These are phyloP conservation scores for Leptocoma aspasia DNA, from an alignment of 2,113 vertebrate species.

Conservation along the genomic window DNA sequence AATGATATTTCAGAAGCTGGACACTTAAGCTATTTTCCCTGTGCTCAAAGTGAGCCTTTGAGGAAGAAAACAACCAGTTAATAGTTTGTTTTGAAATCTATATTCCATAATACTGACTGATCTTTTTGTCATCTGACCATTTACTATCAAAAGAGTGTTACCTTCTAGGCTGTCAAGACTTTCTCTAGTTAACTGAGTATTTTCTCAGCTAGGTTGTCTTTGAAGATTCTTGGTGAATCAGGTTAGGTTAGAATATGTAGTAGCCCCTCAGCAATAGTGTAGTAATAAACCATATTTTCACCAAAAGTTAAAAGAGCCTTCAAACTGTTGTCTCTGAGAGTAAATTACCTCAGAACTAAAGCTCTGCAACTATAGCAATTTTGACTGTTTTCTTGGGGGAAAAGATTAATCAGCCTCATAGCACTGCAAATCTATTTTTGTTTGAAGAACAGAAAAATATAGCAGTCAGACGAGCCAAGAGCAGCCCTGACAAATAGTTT, in stretches of 20 bases:
- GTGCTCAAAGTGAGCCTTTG: not conserved
- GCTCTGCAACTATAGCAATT: not conserved
- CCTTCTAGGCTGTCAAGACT: not conserved
- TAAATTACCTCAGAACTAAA: not conserved
- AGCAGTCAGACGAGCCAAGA: not conserved
- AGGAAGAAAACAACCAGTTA: not conserved
- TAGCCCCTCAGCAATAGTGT: accelerated
- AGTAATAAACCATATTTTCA: not conserved
- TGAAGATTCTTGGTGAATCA: not conserved
- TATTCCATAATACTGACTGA: not conserved
- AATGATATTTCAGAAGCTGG: not conserved
- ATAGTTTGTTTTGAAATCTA: not conserved
- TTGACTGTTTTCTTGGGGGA: not conserved
- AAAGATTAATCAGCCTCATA: not conserved
- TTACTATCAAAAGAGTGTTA: not conserved
- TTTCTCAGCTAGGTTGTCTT: not conserved
- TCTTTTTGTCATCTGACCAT: not conserved
- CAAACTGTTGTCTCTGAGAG: not conserved
- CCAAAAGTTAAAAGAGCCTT: not conserved
- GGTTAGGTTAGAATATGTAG: not conserved
- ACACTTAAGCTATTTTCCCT: not conserved
- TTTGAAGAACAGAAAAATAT: not conserved
- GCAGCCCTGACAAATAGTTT: not conserved
- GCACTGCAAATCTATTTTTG: not conserved
- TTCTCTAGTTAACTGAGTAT: not conserved